phyloP scores from a whole-genome alignment of 1,140 invertebrate species.

The Notospermus geniculatus region DNA sequence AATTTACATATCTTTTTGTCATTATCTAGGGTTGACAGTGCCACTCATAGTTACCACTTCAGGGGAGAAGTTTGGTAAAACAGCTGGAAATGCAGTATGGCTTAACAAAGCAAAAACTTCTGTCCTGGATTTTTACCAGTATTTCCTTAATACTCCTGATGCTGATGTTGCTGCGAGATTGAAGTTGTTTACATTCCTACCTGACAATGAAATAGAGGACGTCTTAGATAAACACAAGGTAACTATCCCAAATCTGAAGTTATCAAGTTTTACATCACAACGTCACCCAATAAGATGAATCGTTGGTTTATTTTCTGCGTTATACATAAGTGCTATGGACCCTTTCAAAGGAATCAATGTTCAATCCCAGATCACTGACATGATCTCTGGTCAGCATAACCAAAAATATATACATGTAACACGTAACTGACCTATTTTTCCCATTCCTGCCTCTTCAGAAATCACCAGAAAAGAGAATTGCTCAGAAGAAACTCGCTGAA shows the following conservation, averaged over 20 bases:
- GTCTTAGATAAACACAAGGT: conserved; percentile 71
- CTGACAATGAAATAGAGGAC: conserved; percentile 66
- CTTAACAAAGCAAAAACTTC: conserved; percentile 76
- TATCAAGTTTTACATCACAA: too few relatives aligned
- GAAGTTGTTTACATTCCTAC: conserved; percentile 82
- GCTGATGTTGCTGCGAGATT: conserved; percentile 77
- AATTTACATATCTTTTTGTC: background rate
- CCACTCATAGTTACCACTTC: conserved; percentile 85
- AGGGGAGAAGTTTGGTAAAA: conserved; percentile 95
- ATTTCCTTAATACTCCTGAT: conserved; percentile 79
- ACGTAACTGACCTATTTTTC: conserved; percentile 10
- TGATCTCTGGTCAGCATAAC: background rate
- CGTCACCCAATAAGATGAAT: too few relatives aligned
- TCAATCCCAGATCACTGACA: background rate
- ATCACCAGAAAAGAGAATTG: conserved; percentile 71
- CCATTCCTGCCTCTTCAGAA: conserved; percentile 45
- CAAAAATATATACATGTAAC: conserved; percentile 62
- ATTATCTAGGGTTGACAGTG: conserved; percentile 72
- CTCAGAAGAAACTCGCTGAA: conserved; percentile 79
- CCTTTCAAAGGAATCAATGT: background rate
- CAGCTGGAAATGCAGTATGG: conserved; percentile 87
- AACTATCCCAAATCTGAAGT: too few relatives aligned
- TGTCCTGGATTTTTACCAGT: conserved; percentile 87
- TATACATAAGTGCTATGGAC: too few relatives aligned
- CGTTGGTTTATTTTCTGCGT: too few relatives aligned